Evolutionary conservation across 1,140 invertebrate genomes (phyloP), one percentile per base, ranked within the genome.

Genomic region (Ips typographus): DNA sequence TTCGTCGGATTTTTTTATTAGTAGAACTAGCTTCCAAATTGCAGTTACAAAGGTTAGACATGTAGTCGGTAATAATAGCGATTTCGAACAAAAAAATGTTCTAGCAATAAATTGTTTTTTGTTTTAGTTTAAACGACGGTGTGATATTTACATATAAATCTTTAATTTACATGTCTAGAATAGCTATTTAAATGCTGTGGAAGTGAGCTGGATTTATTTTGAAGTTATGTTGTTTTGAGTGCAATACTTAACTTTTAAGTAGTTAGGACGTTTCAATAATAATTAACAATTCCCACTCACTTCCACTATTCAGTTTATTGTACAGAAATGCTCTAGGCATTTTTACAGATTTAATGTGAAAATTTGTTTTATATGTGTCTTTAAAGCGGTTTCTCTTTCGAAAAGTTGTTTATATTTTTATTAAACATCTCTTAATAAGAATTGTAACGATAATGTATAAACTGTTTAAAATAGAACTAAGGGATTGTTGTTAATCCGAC

Each of bases 31-130:
- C 61, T 64, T 70, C 52, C 59, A 70, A 56, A 58, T 64, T 64
- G 44, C 60, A 58, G 60, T 70, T 64, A 62, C 40, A 65, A 22
- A 57, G 40, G 6, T 56, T 57, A 41, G 40, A 65, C 41, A 7
- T 38, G 44, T 53, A 8, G n/a, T 44, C 60, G 43, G 58, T 43
- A 64, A 53, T 43, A 71, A 71, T 60, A 64, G 57, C 60, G 53
- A 66, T 61, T 63, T 71, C 60, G n/a, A 63, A 22, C 22, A 22
- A 63, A 68, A 76, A 73, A 72, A 71, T 79, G 77, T 75, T 77
- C 74, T 79, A 80, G 78, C 78, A 80, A 80, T 80, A 80, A 78
- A 69, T 74, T 75, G 75, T 74, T 71, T 65, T 58, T 37, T 62
- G 39, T 56, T 71, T 71, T 56, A 63, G 52, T 68, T 60, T 59